Evolutionary conservation across 2,888 invertebrate genomes (phyloP).

Genomic region (Automeris io): DNA sequence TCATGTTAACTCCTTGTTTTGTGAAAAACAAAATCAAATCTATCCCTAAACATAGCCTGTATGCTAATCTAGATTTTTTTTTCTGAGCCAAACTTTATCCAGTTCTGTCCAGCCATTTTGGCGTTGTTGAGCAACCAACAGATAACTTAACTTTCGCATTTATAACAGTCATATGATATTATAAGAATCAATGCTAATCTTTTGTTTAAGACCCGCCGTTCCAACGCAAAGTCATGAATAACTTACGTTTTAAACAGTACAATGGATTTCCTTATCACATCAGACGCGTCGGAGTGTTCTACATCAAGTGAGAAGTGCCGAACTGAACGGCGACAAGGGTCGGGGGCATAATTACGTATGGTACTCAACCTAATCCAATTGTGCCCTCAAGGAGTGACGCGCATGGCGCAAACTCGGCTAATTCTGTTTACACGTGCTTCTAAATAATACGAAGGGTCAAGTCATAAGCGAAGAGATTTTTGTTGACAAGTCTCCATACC

Average conservation of each 20-base stretch:
- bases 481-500: too few relatives aligned
- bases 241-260: not conserved
- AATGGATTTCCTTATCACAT: not conserved
- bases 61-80: too few relatives aligned
- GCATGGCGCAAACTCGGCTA: slow-evolving; percentile 26
- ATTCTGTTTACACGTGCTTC: slow-evolving; percentile 10
- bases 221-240: not conserved
- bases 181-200: too few relatives aligned
- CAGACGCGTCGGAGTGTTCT: not conserved
- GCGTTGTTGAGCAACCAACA: too few relatives aligned
- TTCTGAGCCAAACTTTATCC: too few relatives aligned
- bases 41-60: too few relatives aligned
- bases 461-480: not conserved
- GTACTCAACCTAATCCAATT: slow-evolving; percentile 25
- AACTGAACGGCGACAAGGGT: slow-evolving; percentile 15
- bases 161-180: too few relatives aligned
- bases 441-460: not conserved
- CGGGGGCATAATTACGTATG: slow-evolving; percentile 20
- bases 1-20: too few relatives aligned
- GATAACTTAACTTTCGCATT: too few relatives aligned
- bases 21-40: too few relatives aligned
- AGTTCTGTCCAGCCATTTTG: too few relatives aligned
- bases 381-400: slow-evolving; percentile 19
- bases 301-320: slow-evolving; percentile 12
- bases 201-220: too few relatives aligned